These are phyloP conservation scores for Onychostruthus taczanowskii DNA, from an alignment of 2,113 vertebrate genomes.

Conservation along the genomic window DNA sequence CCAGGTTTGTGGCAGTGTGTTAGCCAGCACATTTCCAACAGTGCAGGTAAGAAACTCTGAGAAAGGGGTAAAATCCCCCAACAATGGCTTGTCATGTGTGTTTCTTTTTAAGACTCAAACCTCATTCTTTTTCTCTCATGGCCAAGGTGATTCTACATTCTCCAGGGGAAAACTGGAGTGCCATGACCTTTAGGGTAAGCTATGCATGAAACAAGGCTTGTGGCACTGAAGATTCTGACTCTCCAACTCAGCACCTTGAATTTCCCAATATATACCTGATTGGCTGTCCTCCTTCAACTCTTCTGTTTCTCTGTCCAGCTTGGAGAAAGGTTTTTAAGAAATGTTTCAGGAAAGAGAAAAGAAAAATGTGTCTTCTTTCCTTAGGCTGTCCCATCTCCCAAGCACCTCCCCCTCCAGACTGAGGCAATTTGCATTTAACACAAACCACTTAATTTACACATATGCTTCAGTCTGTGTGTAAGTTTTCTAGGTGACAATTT, in stretches of 20 bases:
- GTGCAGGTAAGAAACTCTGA: background rate
- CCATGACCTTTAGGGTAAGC: background rate
- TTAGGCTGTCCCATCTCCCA: background rate
- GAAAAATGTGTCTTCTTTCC: background rate
- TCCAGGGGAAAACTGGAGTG: background rate
- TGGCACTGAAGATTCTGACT: background rate
- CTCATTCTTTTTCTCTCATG: background rate
- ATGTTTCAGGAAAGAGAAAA: background rate
- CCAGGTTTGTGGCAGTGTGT: background rate
- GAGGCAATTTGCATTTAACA: slow-evolving; percentile 2
- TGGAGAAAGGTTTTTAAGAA: background rate
- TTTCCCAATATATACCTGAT: background rate
- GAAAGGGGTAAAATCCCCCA: background rate
- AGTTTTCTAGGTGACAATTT: slow-evolving; percentile 37
- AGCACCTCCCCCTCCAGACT: background rate
- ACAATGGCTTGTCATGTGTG: fast-evolving
- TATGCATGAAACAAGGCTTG: background rate
- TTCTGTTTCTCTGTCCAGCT: background rate
- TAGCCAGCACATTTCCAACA: background rate
- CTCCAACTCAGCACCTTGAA: background rate
- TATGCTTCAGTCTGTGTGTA: background rate
- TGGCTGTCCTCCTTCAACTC: background rate
- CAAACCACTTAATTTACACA: background rate
- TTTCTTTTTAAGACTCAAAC: background rate
- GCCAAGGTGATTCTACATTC: background rate